These are phyloP conservation scores for Neotoma lepida DNA, from an alignment of 2,113 vertebrate species.

Conservation along the genomic window DNA sequence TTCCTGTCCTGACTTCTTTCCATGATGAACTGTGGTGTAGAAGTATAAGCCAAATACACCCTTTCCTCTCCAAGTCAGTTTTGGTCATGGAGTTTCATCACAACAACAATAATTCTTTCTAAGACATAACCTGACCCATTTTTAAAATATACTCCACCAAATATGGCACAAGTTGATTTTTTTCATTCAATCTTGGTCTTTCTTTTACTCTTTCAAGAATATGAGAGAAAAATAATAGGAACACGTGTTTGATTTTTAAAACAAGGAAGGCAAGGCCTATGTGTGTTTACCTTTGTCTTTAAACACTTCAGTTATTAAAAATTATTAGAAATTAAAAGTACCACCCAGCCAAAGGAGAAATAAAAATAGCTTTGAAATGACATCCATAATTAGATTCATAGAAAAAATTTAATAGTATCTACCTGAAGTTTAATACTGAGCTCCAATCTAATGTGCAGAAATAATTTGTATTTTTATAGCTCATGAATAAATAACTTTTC, in stretches of 20 bases:
- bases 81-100: background rate
- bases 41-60: background rate
- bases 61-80: background rate
- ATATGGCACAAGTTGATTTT: background rate
- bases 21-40: background rate
- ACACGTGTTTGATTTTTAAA: constrained; percentile 33
- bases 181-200: background rate
- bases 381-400: constrained; percentile 64
- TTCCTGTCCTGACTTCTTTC: background rate
- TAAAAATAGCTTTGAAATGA: constrained; percentile 69
- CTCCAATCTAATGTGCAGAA: constrained; percentile 51
- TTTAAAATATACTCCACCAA: background rate
- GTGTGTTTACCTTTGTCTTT: constrained; percentile 48
- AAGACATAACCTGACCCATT: background rate
- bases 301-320: constrained; percentile 56
- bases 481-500: constrained; percentile 68
- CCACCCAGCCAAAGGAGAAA: background rate
- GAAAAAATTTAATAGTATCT: constrained; percentile 54
- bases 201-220: background rate
- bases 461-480: constrained; percentile 63
- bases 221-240: background rate
- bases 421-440: constrained; percentile 63
- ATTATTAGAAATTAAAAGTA: constrained; percentile 62
- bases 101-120: too few relatives aligned
- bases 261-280: background rate